phyloP scores from a whole-genome alignment of 2,797 vertebrate species.

The Danio albolineatus region DNA sequence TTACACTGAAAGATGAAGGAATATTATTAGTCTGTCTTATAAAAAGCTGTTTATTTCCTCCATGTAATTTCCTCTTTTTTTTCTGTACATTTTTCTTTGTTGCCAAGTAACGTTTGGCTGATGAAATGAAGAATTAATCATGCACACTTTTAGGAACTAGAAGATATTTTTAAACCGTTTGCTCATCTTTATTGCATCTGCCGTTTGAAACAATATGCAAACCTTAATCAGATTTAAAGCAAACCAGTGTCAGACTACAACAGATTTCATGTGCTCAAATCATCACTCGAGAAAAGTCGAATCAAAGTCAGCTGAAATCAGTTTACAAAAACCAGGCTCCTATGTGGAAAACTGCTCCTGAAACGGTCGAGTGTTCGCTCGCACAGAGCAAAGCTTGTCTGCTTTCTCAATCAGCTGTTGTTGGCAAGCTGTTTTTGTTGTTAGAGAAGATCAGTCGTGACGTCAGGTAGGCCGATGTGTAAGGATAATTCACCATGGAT shows the following conservation, averaged over 20 bases:
- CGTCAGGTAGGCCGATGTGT: not conserved
- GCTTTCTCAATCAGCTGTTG: conserved; percentile 3
- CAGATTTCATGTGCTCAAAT: not conserved
- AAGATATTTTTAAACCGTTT: conserved; percentile 5
- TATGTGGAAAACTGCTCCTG: not conserved
- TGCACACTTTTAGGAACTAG: conserved; percentile 13
- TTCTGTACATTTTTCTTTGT: not conserved
- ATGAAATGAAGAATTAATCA: not conserved
- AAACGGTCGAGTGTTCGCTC: not conserved
- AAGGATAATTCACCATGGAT: not conserved
- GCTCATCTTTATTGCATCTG: not conserved
- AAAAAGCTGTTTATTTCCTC: not conserved
- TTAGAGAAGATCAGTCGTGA: conserved; percentile 1
- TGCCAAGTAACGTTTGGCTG: too few relatives aligned
- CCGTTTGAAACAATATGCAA: not conserved
- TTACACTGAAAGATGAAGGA: too few relatives aligned
- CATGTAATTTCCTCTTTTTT: not conserved
- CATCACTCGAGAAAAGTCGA: not conserved
- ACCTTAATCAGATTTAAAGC: not conserved
- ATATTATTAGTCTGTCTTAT: not conserved
- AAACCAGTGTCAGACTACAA: not conserved
- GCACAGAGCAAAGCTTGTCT: conserved; percentile 12
- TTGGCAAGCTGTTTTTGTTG: not conserved
- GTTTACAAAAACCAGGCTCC: not conserved
- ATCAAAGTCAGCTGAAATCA: not conserved